phyloP scores from a whole-genome alignment of 1,140 invertebrate species.

The Drosophila melanica region DNA sequence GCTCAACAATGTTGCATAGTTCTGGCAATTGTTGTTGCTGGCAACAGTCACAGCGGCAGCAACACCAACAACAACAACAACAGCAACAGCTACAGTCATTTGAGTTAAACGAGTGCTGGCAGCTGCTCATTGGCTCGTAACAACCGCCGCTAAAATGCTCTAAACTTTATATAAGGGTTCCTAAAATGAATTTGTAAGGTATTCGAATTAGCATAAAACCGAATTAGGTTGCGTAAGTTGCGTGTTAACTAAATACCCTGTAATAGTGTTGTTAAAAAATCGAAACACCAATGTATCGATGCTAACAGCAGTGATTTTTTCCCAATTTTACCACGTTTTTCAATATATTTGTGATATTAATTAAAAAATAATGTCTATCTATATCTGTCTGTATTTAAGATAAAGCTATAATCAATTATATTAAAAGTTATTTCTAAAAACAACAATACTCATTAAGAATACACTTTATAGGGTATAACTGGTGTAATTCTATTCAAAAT shows the following conservation, averaged over 20 bases:
- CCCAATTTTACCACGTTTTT: no score
- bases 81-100: slow-evolving; percentile 12
- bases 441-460: no score
- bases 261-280: neutral
- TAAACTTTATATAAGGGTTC: slow-evolving; percentile 1
- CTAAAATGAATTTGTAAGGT: neutral
- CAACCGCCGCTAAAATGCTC: slow-evolving; percentile 9
- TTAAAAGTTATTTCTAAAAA: no score
- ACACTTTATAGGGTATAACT: no score
- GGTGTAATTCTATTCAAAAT: no score
- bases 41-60: slow-evolving; percentile 11
- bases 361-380: no score
- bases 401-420: no score
- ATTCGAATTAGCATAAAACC: neutral
- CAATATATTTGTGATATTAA: no score
- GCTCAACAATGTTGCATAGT: slow-evolving; percentile 45
- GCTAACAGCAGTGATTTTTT: no score
- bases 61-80: slow-evolving; percentile 2
- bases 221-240: neutral
- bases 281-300: no score
- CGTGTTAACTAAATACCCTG: neutral
- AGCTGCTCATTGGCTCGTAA: slow-evolving; percentile 44
- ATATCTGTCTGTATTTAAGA: no score
- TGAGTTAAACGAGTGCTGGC: slow-evolving; percentile 21
- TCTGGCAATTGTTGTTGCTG: slow-evolving; percentile 22